Conservation (phyloP, 1,140 invertebrate species). For the Episyrphus balteatus region DNA sequence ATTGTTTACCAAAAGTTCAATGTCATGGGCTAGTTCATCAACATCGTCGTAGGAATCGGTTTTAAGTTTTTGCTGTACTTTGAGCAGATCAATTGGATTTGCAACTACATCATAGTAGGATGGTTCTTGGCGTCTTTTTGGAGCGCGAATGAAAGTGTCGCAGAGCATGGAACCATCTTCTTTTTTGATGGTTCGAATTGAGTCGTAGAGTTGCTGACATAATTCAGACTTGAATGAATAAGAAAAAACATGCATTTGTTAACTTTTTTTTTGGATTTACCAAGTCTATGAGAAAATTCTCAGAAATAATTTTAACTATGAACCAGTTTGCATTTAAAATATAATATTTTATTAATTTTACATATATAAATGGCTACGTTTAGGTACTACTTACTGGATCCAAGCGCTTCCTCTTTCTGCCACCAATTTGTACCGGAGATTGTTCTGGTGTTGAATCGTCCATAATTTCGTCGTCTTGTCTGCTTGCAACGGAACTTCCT, state of each 20-base stretch:
- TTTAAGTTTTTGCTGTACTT: slow-evolving; percentile 88
- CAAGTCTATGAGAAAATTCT: no score
- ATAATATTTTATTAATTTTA: no score
- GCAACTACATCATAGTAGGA: slow-evolving; percentile 84
- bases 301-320: no score
- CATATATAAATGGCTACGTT: no score
- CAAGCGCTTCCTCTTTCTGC: neutral
- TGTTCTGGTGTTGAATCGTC: slow-evolving; percentile 45
- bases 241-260: slow-evolving; percentile 12
- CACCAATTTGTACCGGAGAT: slow-evolving; percentile 26
- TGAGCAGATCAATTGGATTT: slow-evolving; percentile 86
- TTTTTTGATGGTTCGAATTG: slow-evolving; percentile 80
- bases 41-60: slow-evolving; percentile 88
- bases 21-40: slow-evolving; percentile 74
- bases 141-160: slow-evolving; percentile 88
- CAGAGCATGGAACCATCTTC: slow-evolving; percentile 83
- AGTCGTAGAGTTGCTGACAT: slow-evolving; percentile 87
- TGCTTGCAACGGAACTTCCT: slow-evolving; percentile 28
- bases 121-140: slow-evolving; percentile 81
- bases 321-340: no score
- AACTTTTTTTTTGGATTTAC: no score
- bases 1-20: slow-evolving; percentile 81
- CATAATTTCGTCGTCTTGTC: slow-evolving; percentile 31
- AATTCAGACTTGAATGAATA: slow-evolving; percentile 54
- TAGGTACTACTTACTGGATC: neutral